phyloP scores from a whole-genome alignment of 2,113 vertebrate species.

The Alligator sinensis region DNA sequence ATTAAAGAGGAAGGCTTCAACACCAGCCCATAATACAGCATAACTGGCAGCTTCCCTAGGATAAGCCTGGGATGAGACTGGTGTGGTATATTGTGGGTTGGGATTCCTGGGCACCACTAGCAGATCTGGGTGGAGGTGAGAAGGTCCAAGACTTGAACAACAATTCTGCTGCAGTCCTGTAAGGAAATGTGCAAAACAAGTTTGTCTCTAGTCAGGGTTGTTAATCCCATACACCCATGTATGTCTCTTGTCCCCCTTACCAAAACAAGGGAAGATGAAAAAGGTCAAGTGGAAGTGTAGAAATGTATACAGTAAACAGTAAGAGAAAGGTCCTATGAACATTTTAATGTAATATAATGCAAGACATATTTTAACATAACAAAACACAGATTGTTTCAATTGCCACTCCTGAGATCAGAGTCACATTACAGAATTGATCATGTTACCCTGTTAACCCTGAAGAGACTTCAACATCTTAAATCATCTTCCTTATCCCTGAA shows the following conservation, averaged over 20 bases:
- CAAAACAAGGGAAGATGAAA: neutral
- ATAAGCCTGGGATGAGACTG: neutral
- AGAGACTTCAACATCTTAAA: neutral
- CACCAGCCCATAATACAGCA: neutral
- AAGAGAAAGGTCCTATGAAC: neutral
- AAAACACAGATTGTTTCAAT: neutral
- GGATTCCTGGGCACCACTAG: neutral
- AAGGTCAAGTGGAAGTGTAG: neutral
- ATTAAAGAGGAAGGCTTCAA: neutral
- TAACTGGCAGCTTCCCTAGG: neutral
- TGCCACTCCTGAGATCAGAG: neutral
- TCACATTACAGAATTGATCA: neutral
- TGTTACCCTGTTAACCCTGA: neutral
- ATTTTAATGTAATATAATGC: neutral
- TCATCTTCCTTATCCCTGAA: fast-evolving
- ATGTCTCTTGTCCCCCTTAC: neutral
- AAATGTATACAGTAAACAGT: neutral
- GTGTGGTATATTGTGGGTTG: neutral
- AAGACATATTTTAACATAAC: no score
- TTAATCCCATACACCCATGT: neutral
- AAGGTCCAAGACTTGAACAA: neutral
- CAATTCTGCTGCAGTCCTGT: neutral
- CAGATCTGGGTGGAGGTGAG: no score
- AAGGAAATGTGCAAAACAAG: neutral
- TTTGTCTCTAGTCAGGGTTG: neutral